Evolutionary conservation across 2,888 invertebrate genomes (phyloP).

Genomic region (Rhorus exstirpatorius): DNA sequence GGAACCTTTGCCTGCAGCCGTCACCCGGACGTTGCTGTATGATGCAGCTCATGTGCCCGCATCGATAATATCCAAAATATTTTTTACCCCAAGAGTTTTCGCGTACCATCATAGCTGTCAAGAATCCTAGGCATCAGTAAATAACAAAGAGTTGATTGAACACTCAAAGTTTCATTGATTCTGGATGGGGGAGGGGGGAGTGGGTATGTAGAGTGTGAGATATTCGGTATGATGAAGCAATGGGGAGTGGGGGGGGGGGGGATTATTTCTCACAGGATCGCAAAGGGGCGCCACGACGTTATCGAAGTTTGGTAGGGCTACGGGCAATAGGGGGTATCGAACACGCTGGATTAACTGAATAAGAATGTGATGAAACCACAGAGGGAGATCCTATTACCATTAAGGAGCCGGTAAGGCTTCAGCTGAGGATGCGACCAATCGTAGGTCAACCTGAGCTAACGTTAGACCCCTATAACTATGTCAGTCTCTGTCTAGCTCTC

Average conservation of each 20-base stretch:
- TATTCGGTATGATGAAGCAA: constrained; percentile 13
- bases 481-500: constrained; percentile 44
- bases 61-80: constrained; percentile 66
- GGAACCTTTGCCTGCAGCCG: constrained; percentile 39
- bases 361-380: constrained; percentile 86
- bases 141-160: constrained; percentile 11
- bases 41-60: constrained; percentile 38
- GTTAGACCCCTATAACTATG: constrained; percentile 70
- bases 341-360: constrained; percentile 80
- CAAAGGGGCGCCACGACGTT: constrained; percentile 35
- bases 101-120: constrained; percentile 19
- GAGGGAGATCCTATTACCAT: constrained; percentile 85
- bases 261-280: constrained; percentile 19
- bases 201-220: too few relatives aligned
- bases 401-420: constrained; percentile 86
- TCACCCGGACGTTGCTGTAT: constrained; percentile 55
- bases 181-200: constrained; percentile 6
- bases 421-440: constrained; percentile 85
- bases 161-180: constrained; percentile 29
- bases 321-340: constrained; percentile 64
- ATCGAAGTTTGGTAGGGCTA: constrained; percentile 55
- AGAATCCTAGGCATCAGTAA: background rate
- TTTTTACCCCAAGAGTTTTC: constrained; percentile 30
- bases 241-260: too few relatives aligned
- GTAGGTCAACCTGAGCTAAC: constrained; percentile 83